Conservation (phyloP, 1,140 invertebrate species). For the Ceratina australensis region DNA sequence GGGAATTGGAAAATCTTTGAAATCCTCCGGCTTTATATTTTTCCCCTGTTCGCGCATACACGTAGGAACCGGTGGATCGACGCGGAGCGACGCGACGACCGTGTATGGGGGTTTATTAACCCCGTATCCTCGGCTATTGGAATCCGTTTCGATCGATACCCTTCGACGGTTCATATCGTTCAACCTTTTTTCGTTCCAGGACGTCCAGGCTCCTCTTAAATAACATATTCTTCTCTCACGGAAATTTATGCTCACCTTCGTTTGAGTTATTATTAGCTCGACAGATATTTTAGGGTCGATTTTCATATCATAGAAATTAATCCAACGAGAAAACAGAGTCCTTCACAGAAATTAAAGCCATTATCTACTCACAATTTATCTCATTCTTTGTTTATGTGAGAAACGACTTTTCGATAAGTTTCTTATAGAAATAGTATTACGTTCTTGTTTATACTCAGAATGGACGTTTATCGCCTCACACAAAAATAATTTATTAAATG, state of each 20-base stretch:
- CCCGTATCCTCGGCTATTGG: slow-evolving; percentile 49
- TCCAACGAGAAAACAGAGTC: too few species aligned
- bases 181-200: slow-evolving; percentile 9
- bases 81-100: slow-evolving; percentile 16
- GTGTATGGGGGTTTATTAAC: slow-evolving; percentile 56
- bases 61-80: neutral
- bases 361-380: neutral
- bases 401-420: neutral
- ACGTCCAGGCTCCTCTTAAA: slow-evolving; percentile 26
- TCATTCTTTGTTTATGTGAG: neutral
- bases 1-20: slow-evolving; percentile 25
- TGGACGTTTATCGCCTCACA: too few species aligned
- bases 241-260: neutral
- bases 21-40: neutral
- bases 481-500: too few species aligned
- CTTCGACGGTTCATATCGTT: slow-evolving; percentile 30
- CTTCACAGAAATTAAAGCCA: neutral
- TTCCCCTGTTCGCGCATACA: neutral
- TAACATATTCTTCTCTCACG: neutral
- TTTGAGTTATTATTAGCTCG: neutral
- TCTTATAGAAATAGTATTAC: neutral
- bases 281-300: neutral
- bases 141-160: slow-evolving; percentile 51
- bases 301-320: neutral
- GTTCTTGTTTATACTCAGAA: neutral